Evolutionary conservation across 2,888 invertebrate species (phyloP), one percentile per base, ranked within the genome.

Genomic region (Nesidiocoris tenuis): DNA sequence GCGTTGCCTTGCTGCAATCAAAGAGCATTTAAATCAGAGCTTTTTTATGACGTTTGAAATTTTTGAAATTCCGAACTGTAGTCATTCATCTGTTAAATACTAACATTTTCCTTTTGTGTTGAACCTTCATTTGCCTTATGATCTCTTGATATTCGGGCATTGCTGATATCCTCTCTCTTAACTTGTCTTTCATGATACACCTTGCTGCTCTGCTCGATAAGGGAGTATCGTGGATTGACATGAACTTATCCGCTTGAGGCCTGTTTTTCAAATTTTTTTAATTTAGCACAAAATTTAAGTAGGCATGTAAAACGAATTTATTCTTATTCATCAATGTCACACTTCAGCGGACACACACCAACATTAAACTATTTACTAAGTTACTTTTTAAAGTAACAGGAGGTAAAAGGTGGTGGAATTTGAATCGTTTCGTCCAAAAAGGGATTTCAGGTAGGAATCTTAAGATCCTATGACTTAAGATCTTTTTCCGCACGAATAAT

Each of bases 201-300:
- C 23, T 25, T n/a, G 61, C 24, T n/a, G 72, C 72, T 7, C 72
- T 23, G 22, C 72, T 72, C 9, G 72, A 72, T n/a, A 72, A 7
- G 7, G 72, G 72, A 9, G 72, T 72, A 16, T 54, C 54, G 57
- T 72, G 72, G 7, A 72, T 72, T 16, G 72, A 61, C 72, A 72
- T 72, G 16, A 61, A 61, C 21, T 72, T 72, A 21, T 72, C 72
- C 1, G 72, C 61, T 72, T 72, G 25, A 16, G 72, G 72, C 72
- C 72, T 72, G 39, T n/a, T n/a, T n/a, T n/a, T n/a, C n/a, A n/a
- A n/a, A n/a, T n/a, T n/a, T n/a, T n/a, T n/a, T n/a, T n/a, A n/a
- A n/a, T n/a, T n/a, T n/a, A n/a, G n/a, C n/a, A n/a, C n/a, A n/a
- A n/a, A n/a, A n/a, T n/a, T n/a, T n/a, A n/a, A n/a, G n/a, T n/a